Percentiles rank a stretch among this genome's conserved stretches.
phyloP scores from a whole-genome alignment of 2,888 invertebrate genomes.

The Drosophila subsilvestris region DNA sequence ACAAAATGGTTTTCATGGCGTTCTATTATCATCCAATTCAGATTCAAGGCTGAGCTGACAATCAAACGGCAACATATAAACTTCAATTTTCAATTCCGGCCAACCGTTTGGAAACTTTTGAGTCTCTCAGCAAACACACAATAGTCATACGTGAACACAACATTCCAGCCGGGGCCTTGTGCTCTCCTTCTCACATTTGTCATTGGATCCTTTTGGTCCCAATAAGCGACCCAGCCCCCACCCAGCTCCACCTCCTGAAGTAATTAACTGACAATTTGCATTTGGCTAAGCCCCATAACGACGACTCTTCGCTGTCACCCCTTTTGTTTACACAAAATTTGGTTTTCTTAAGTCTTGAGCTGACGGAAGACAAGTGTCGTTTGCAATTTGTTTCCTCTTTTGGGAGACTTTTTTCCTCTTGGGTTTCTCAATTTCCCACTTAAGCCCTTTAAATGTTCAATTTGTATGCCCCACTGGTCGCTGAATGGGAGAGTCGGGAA shows the following conservation, averaged over 20 bases:
- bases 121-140: too few species aligned
- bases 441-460: slow-evolving; percentile 10
- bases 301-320: slow-evolving; percentile 12
- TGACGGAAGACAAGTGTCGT: not conserved
- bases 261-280: slow-evolving; percentile 72
- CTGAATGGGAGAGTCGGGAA: not conserved
- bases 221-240: slow-evolving; percentile 6
- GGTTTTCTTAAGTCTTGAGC: slow-evolving; percentile 49
- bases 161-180: slow-evolving; percentile 5
- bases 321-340: slow-evolving; percentile 49
- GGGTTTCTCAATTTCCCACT: slow-evolving; percentile 20
- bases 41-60: not conserved
- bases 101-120: too few species aligned
- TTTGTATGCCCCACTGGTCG: not conserved
- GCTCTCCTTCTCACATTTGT: slow-evolving; percentile 54
- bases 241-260: slow-evolving; percentile 15
- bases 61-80: not conserved
- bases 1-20: not conserved
- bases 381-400: slow-evolving; percentile 21
- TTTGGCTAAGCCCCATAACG: slow-evolving; percentile 37
- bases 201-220: slow-evolving; percentile 57
- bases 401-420: slow-evolving; percentile 26
- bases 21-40: not conserved
- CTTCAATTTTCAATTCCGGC: slow-evolving; percentile 1
- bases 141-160: not conserved